Base-by-base conservation (phyloP, 2,113 vertebrate genomes). In the Phylloscopus whistleri region DNA sequence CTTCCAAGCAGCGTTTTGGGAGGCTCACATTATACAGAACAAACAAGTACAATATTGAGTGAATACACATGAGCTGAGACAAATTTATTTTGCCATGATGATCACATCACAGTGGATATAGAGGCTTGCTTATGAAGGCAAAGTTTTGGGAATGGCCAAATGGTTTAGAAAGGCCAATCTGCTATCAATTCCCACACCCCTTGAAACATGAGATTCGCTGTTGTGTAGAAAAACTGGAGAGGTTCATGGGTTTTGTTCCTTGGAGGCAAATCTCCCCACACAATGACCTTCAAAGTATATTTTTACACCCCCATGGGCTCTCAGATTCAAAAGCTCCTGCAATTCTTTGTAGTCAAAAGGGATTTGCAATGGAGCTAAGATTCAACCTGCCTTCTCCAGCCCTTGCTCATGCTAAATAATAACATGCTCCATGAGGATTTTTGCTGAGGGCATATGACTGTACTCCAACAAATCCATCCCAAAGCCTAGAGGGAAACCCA, bases 131-230 rank as follows among this genome's bases (percentile, higher is more conserved):
- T 64, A 31, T n/a, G 41, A 84, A 68, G 28, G 21, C 58, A 46
- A 82, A 41, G 30, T 53, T 85, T 85, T 91, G 67, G 53, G 46
- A 89, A 87, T 22, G 17, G 30, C n/a, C 44, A 88, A 70, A 68
- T 74, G 31, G 37, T 69, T 55, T 55, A 77, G 60, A 81, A 78
- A 86, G 35, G 9, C 73, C 37, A 48, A 35, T 67, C 58, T 86
- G 31, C 16, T 22, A 35, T 39, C 18, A 69, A 74, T 84, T 74
- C 68, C 59, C 11, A 12, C 53, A 63, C 60, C 55, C 24, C 56
- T 52, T 73, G 55, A 86, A 94, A 92, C 0, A 4, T 59, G 48
- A 82, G 37, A 80, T 73, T 51, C 0, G 0, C 10, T 0, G 0
- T 12, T 66, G 28, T 24, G 31, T 10, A 55, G 46, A 53, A 87